Base-by-base conservation (phyloP, 2,888 invertebrate genomes). In the Oscheius onirici region DNA sequence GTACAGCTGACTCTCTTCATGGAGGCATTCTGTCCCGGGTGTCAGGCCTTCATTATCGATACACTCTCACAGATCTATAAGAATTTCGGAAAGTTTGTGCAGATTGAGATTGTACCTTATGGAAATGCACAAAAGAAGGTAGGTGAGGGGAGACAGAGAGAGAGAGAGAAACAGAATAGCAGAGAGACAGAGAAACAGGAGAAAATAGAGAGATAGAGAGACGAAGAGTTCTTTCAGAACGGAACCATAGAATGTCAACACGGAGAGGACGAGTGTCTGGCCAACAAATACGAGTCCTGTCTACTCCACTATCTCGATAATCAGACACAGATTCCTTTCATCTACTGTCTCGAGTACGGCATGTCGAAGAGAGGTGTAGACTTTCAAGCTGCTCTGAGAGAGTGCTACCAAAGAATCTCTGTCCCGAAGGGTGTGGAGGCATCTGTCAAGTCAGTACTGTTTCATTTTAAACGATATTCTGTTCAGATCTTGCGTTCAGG, bases 171-270 rank as follows among this genome's bases (percentile, higher is more conserved):
- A 15, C 41, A 60, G 44, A 44, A n/a, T n/a, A n/a, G n/a, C 17
- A 43, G 22, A 15, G 34, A 34, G 43, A 22, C 40, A 60, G 17
- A 44, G 8, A 34, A 6, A n/a, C n/a, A n/a, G n/a, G n/a, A n/a
- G n/a, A n/a, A n/a, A n/a, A n/a, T n/a, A 26, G 13, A 17, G 3
- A 20, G 54, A 10, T 5, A 54, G 6, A 54, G 26, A 13, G 54
- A 54, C 13, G n/a, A 40, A 17, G 46, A 44, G 22, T 17, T 20
- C 24, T 43, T 55, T 26, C 65, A 79, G 73, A 71, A 83, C 46
- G 82, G 82, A 17, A 71, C 75, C 10, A 84, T 84, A 63, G 67
- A 69, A 20, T 84, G 85, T 58, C 84, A 84, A 69, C 85, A 84
- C 66, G 85, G 85, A 11, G 77, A 82, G 43, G 76, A 83, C n/a